These are phyloP conservation scores for Alligator mississippiensis DNA, from an alignment of 2,113 vertebrate genomes.

Conservation along the genomic window DNA sequence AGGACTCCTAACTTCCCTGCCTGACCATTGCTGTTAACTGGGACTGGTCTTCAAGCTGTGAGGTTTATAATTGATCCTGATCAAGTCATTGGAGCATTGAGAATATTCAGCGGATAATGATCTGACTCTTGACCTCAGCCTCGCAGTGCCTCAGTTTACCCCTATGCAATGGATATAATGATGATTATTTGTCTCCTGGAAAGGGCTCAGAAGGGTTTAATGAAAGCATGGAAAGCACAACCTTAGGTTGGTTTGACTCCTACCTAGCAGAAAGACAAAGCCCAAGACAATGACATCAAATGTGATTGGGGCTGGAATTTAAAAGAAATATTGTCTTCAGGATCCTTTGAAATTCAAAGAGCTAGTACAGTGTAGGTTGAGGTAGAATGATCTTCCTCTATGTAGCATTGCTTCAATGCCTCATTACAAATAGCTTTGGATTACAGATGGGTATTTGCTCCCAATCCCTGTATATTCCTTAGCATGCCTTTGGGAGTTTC, in stretches of 20 bases:
- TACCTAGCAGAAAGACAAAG: background rate
- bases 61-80: background rate
- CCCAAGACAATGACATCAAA: background rate
- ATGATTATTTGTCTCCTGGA: background rate
- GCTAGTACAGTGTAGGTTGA: background rate
- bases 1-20: background rate
- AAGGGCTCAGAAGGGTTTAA: background rate
- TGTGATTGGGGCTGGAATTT: too few species aligned
- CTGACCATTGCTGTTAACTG: background rate
- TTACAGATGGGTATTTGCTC: background rate
- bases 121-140: background rate
- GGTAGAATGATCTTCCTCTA: background rate
- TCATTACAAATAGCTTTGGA: background rate
- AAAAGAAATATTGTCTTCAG: background rate
- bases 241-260: background rate
- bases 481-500: too few species aligned
- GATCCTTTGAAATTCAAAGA: background rate
- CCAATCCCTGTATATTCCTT: background rate
- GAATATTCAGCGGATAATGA: background rate
- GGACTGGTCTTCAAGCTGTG: background rate
- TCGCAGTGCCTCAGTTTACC: background rate
- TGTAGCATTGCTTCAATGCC: background rate
- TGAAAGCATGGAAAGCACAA: background rate
- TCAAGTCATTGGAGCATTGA: background rate
- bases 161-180: background rate